A percentile compares a stretch with the other conserved stretches of the same genome.
These are phyloP conservation scores for Lagria hirta DNA, from an alignment of 2,888 invertebrate species.

Conservation along the genomic window DNA sequence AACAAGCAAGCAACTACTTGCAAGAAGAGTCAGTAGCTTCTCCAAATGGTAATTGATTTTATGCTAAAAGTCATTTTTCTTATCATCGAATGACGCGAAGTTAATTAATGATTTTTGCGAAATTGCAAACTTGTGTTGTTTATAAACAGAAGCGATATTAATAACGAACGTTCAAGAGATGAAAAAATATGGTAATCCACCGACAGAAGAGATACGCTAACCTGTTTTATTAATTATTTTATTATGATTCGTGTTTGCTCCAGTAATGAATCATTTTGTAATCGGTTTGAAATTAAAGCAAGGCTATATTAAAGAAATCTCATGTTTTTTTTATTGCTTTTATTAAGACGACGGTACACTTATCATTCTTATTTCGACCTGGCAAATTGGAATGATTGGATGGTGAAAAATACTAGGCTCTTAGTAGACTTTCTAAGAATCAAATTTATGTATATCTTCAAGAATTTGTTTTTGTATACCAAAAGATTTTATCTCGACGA, in stretches of 20 bases:
- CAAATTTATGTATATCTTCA: no score
- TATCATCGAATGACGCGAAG: constrained; percentile 15
- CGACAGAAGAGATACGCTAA: no score
- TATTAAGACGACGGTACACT: no score
- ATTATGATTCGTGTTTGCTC: constrained; percentile 7
- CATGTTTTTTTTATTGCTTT: no score
- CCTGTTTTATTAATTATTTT: constrained; percentile 19
- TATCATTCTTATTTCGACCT: no score
- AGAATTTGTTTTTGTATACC: no score
- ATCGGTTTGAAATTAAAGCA: constrained; percentile 8
- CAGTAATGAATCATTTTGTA: constrained; percentile 13
- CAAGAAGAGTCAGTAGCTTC: constrained; percentile 1
- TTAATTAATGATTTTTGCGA: constrained; percentile 21
- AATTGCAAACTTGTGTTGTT: background rate
- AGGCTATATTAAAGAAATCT: no score
- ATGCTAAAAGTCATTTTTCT: constrained; percentile 15
- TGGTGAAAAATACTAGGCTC: no score
- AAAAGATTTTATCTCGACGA: no score
- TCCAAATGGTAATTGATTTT: constrained; percentile 15
- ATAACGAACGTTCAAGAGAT: constrained; percentile 3
- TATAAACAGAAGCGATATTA: constrained; percentile 15
- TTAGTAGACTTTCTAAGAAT: no score
- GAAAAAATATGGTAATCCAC: constrained; percentile 12
- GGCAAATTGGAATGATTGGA: no score
- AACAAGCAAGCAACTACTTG: constrained; percentile 26